Percentiles rank a stretch among this genome's conserved stretches.
Conservation (phyloP, 2,113 vertebrate genomes). For the Paralichthys olivaceus region DNA sequence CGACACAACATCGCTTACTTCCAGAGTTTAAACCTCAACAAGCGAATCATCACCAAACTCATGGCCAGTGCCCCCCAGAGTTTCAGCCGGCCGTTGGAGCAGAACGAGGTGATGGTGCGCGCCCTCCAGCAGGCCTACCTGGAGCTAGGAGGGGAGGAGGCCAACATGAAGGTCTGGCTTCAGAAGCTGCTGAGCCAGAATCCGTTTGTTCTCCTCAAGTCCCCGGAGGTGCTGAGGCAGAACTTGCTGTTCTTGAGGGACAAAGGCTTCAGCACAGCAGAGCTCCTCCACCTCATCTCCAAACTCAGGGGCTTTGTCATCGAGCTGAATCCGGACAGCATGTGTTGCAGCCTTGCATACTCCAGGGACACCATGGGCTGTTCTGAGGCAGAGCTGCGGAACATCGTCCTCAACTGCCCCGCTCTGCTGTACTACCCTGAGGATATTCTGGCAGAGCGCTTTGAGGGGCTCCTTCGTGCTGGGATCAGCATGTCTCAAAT, state of each 20-base stretch:
- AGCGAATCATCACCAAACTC: conserved; percentile 89
- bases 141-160: conserved; percentile 86
- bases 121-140: conserved; percentile 86
- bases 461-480: conserved; percentile 82
- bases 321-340: conserved; percentile 84
- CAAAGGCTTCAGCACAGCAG: conserved; percentile 82
- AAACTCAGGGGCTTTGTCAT: conserved; percentile 92
- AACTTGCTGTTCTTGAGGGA: conserved; percentile 87
- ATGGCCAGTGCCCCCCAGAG: conserved; percentile 88
- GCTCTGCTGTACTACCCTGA: conserved; percentile 89
- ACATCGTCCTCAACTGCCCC: conserved; percentile 87
- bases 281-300: conserved; percentile 90
- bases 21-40: conserved; percentile 88
- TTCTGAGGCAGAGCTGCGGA: conserved; percentile 82
- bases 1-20: conserved; percentile 89
- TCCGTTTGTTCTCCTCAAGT: conserved; percentile 89
- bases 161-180: conserved; percentile 91
- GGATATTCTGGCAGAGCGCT: conserved; percentile 85
- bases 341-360: conserved; percentile 85
- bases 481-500: conserved; percentile 89
- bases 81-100: conserved; percentile 87
- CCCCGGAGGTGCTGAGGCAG: conserved; percentile 78
- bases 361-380: conserved; percentile 85
- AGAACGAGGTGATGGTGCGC: conserved; percentile 84
- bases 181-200: conserved; percentile 94